Percentiles rank a stretch among this genome's conserved stretches.
These are phyloP conservation scores for Heliconius aoede DNA, from an alignment of 2,888 invertebrate genomes.

Conservation along the genomic window DNA sequence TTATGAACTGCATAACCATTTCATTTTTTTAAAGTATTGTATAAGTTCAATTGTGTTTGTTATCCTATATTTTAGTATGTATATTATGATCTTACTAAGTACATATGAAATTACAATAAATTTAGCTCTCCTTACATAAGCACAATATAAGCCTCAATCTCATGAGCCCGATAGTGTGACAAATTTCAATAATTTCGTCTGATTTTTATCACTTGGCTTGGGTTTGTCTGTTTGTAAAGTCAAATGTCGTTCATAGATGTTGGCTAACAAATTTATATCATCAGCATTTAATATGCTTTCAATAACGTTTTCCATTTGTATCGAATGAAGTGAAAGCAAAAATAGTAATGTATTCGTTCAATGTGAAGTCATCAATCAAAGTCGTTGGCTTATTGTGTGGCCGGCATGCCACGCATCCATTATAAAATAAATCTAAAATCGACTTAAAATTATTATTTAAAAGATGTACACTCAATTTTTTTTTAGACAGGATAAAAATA, in stretches of 20 bases:
- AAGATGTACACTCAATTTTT: no score
- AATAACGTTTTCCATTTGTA: constrained; percentile 84
- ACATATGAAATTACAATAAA: no score
- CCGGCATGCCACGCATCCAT: constrained; percentile 77
- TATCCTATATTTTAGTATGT: no score
- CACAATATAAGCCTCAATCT: no score
- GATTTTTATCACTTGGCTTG: constrained; percentile 50
- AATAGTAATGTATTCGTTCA: constrained; percentile 83
- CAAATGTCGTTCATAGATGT: constrained; percentile 84
- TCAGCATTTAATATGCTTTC: constrained; percentile 86
- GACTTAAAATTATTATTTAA: no score
- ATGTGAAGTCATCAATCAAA: constrained; percentile 80
- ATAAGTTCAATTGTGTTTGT: no score
- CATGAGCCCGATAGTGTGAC: constrained; percentile 81
- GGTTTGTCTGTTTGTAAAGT: constrained; percentile 59
- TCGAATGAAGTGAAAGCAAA: constrained; percentile 81
- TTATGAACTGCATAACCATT: neutral
- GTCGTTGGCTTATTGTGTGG: constrained; percentile 81
- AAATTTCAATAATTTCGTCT: constrained; percentile 60
- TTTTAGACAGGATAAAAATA: no score
- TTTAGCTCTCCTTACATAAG: no score
- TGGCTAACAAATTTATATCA: constrained; percentile 85
- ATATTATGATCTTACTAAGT: no score
- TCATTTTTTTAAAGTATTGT: no score
- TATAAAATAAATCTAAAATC: no score